Evolutionary conservation across 2,113 vertebrate genomes (phyloP).

Genomic region (Myrmecophaga tridactyla): DNA sequence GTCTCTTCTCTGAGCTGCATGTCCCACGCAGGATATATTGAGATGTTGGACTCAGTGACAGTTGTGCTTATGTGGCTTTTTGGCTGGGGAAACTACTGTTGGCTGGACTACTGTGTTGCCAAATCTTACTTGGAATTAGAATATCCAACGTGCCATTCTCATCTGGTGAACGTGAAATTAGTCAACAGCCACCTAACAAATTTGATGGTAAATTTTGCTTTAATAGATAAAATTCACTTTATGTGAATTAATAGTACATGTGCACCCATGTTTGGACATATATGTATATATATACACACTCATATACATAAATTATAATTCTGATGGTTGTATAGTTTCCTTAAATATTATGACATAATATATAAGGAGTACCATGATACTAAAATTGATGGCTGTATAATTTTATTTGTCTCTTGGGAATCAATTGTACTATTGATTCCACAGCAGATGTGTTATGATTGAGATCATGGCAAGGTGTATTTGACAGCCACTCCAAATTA

Average conservation of each 20-base stretch:
- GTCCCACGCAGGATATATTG: neutral
- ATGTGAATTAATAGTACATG: neutral
- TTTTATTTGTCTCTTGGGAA: constrained; percentile 63
- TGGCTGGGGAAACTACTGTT: neutral
- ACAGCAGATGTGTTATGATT: constrained; percentile 67
- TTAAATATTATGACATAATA: constrained; percentile 34
- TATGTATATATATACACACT: neutral
- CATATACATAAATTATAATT: neutral
- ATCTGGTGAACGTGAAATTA: neutral
- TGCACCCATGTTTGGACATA: neutral
- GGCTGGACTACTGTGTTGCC: neutral
- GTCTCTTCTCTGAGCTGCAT: neutral
- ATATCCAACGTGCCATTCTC: neutral
- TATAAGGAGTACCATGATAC: constrained; percentile 14
- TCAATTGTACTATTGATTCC: constrained; percentile 56
- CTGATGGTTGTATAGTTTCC: neutral
- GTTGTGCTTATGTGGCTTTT: neutral
- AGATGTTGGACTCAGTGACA: neutral
- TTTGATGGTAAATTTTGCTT: neutral
- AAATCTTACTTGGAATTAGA: neutral
- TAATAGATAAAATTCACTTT: neutral
- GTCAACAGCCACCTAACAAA: neutral
- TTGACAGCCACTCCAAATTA: constrained; percentile 54
- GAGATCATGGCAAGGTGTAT: constrained; percentile 46
- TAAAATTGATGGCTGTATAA: constrained; percentile 2